Percentiles rank a stretch among this genome's conserved stretches.
Evolutionary conservation across 2,113 vertebrate genomes (phyloP).

Genomic region (Apistogramma diplotaenia): DNA sequence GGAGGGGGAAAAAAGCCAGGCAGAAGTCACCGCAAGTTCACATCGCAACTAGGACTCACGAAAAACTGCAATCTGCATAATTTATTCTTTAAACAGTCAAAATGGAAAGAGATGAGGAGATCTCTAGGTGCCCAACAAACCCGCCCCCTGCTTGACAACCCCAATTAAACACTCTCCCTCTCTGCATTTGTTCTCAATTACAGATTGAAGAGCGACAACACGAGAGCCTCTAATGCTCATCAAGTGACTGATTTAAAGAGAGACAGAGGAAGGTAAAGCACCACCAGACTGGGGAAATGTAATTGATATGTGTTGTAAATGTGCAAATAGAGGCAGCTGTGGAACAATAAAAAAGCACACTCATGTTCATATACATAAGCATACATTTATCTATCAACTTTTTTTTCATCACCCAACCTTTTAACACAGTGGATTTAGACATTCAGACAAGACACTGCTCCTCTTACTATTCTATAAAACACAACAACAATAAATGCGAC

Average conservation of each 20-base stretch:
- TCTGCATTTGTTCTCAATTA: slow-evolving; percentile 73
- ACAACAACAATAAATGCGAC: not conserved
- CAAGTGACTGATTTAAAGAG: slow-evolving; percentile 42
- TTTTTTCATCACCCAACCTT: not conserved
- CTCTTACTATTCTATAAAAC: not conserved
- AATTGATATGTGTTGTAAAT: not conserved
- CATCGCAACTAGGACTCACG: slow-evolving; percentile 76
- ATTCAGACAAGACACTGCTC: not conserved
- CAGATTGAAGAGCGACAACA: slow-evolving; percentile 53
- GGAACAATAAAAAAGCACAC: not conserved
- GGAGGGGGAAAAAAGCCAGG: slow-evolving; percentile 49
- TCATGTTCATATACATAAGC: not conserved
- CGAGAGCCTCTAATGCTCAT: slow-evolving; percentile 49
- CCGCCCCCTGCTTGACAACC: slow-evolving; percentile 57
- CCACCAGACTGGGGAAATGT: slow-evolving; percentile 1
- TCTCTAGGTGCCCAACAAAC: slow-evolving; percentile 62
- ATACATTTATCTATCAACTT: not conserved
- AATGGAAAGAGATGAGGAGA: slow-evolving; percentile 55
- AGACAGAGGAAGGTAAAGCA: slow-evolving; percentile 24
- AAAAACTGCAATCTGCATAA: slow-evolving; percentile 76
- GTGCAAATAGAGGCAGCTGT: not conserved
- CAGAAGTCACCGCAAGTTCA: slow-evolving; percentile 79
- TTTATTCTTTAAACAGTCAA: slow-evolving; percentile 72
- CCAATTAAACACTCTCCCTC: slow-evolving; percentile 67
- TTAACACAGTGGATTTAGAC: not conserved